Conservation (phyloP, 2,797 vertebrate genomes). For the Lycodopsis pacificus region DNA sequence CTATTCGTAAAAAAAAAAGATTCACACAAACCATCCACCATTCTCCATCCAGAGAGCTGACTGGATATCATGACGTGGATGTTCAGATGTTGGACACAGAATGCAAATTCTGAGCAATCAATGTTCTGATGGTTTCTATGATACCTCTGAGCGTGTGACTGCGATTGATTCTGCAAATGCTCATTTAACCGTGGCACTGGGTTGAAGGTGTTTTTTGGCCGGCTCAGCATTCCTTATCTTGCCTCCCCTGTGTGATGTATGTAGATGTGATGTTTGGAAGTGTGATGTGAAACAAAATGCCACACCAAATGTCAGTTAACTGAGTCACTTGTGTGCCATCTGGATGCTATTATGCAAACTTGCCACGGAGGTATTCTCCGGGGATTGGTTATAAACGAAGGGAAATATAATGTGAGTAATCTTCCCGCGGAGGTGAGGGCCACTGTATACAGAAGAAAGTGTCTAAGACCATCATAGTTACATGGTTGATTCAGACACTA, state of each 20-base stretch:
- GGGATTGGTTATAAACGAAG: constrained; percentile 56
- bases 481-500: constrained; percentile 47
- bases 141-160: constrained; percentile 5
- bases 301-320: constrained; percentile 83
- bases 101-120: constrained; percentile 47
- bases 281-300: constrained; percentile 76
- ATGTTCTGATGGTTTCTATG: constrained; percentile 43
- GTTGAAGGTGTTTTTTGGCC: constrained; percentile 55
- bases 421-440: constrained; percentile 21
- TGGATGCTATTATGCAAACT: constrained; percentile 82
- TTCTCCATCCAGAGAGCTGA: background rate
- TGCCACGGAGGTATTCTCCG: constrained; percentile 74
- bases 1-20: constrained; percentile 17
- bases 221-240: constrained; percentile 21
- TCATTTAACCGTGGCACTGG: constrained; percentile 57
- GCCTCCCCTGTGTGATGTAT: constrained; percentile 38
- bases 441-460: constrained; percentile 17
- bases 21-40: background rate
- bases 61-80: background rate
- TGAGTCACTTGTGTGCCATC: constrained; percentile 84
- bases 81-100: constrained; percentile 38
- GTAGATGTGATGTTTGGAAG: constrained; percentile 60
- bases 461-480: constrained; percentile 36
- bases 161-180: constrained; percentile 45
- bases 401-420: constrained; percentile 62